phyloP scores from a whole-genome alignment of 2,888 invertebrate species.

The Kuschelorhynchus macadamiae region DNA sequence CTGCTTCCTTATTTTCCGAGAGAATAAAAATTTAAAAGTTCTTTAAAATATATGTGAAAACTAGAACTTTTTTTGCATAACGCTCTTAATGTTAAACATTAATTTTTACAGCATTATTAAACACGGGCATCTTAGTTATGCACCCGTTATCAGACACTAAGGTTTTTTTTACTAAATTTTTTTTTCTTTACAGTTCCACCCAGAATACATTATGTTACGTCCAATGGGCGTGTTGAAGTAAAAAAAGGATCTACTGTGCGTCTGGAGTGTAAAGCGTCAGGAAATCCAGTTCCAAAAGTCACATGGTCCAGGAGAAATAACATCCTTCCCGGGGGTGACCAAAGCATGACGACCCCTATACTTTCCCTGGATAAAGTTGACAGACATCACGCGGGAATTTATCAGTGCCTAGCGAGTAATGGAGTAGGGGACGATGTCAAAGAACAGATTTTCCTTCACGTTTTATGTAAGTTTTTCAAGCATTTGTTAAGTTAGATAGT shows the following conservation, averaged over 20 bases:
- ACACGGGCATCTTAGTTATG: too few species aligned
- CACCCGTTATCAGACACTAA: too few species aligned
- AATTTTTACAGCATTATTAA: too few species aligned
- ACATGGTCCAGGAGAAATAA: slow-evolving; percentile 72
- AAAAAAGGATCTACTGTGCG: slow-evolving; percentile 71
- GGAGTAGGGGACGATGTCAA: slow-evolving; percentile 76
- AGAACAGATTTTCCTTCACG: slow-evolving; percentile 75
- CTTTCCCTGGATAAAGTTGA: slow-evolving; percentile 75
- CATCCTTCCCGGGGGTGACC: slow-evolving; percentile 74
- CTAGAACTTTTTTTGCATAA: too few species aligned
- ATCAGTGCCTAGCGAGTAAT: slow-evolving; percentile 76
- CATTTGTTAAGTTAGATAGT: too few species aligned
- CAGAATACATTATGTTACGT: slow-evolving; percentile 75
- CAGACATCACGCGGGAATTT: slow-evolving; percentile 76
- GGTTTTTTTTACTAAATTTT: too few species aligned
- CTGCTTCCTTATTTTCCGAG: too few species aligned
- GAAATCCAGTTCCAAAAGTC: slow-evolving; percentile 71
- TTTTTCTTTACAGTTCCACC: slow-evolving; percentile 73
- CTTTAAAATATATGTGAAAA: too few species aligned
- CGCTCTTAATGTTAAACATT: too few species aligned
- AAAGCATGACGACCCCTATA: slow-evolving; percentile 73
- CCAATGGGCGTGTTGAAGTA: slow-evolving; percentile 76
- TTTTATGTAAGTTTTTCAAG: slow-evolving; percentile 79
- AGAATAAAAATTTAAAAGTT: too few species aligned
- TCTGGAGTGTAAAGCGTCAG: slow-evolving; percentile 70